Conservation (phyloP, 1,140 invertebrate genomes). For the Choristoneura fumiferana region DNA sequence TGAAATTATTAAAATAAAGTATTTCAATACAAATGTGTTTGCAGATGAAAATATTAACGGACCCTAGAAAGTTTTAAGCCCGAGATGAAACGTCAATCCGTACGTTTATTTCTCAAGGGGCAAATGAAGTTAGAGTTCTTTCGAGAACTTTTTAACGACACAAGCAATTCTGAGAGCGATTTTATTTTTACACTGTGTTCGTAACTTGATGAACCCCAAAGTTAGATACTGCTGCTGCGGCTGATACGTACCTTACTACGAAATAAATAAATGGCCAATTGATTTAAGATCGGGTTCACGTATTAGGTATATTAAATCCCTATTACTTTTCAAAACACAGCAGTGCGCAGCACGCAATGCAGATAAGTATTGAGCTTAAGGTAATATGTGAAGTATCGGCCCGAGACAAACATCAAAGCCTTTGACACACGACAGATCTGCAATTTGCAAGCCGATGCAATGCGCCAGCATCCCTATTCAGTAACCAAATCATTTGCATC, state of each 20-base stretch:
- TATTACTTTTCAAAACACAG: too few relatives aligned
- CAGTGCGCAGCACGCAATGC: background rate
- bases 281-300: too few relatives aligned
- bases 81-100: slow-evolving; percentile 13
- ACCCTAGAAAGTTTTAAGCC: slow-evolving; percentile 4
- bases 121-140: slow-evolving; percentile 12
- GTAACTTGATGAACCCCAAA: too few relatives aligned
- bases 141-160: slow-evolving; percentile 15
- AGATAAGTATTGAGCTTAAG: slow-evolving; percentile 3
- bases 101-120: slow-evolving; percentile 12
- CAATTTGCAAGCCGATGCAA: slow-evolving; percentile 39
- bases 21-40: background rate
- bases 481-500: slow-evolving; percentile 19
- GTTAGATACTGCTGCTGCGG: too few relatives aligned
- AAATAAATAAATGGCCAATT: too few relatives aligned
- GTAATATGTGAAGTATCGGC: slow-evolving; percentile 7
- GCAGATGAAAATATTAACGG: slow-evolving; percentile 3
- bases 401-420: slow-evolving; percentile 19
- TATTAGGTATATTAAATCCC: too few relatives aligned
- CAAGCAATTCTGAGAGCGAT: background rate
- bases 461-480: slow-evolving; percentile 33
- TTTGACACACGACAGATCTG: slow-evolving; percentile 30
- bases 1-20: too few relatives aligned
- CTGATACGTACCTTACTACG: too few relatives aligned
- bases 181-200: background rate